Evolutionary conservation across 2,797 vertebrate species (phyloP).

Genomic region (Cyprinella venusta): DNA sequence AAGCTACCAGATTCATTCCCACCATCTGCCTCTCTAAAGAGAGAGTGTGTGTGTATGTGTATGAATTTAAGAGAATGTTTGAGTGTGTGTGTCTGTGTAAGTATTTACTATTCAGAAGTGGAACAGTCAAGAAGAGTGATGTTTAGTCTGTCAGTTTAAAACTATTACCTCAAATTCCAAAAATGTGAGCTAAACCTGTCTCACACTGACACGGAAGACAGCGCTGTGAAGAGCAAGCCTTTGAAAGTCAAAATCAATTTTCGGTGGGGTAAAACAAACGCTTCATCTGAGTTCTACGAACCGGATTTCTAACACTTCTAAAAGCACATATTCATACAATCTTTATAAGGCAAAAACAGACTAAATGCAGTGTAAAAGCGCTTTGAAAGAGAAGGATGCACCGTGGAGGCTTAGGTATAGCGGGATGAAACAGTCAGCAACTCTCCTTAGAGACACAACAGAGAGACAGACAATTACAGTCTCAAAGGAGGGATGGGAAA

Average conservation of each 20-base stretch:
- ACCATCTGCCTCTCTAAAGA: conserved; percentile 53
- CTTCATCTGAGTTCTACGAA: conserved; percentile 73
- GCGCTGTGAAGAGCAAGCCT: conserved; percentile 82
- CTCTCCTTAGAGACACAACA: conserved; percentile 63
- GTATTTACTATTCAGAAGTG: conserved; percentile 80
- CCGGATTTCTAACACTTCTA: conserved; percentile 77
- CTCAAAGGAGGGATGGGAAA: conserved; percentile 53
- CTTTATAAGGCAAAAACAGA: conserved; percentile 81
- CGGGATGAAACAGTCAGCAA: conserved; percentile 67
- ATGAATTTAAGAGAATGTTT: conserved; percentile 21
- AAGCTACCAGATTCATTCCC: conserved; percentile 43
- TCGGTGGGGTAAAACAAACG: conserved; percentile 78
- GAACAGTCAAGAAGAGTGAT: conserved; percentile 78
- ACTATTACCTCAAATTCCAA: conserved; percentile 84
- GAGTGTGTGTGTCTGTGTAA: conserved; percentile 57
- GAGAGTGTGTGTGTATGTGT: conserved; percentile 34
- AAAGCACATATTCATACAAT: conserved; percentile 83
- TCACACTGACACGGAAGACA: conserved; percentile 77
- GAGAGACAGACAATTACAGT: conserved; percentile 54
- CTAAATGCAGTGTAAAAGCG: conserved; percentile 78
- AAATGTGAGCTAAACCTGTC: conserved; percentile 82
- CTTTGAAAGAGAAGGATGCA: conserved; percentile 73
- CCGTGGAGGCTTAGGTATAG: conserved; percentile 47
- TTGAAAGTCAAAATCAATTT: conserved; percentile 87
- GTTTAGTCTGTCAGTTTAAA: conserved; percentile 87